Evolutionary conservation across 2,113 vertebrate genomes (phyloP).

Genomic region (Gymnocephalus cernua): DNA sequence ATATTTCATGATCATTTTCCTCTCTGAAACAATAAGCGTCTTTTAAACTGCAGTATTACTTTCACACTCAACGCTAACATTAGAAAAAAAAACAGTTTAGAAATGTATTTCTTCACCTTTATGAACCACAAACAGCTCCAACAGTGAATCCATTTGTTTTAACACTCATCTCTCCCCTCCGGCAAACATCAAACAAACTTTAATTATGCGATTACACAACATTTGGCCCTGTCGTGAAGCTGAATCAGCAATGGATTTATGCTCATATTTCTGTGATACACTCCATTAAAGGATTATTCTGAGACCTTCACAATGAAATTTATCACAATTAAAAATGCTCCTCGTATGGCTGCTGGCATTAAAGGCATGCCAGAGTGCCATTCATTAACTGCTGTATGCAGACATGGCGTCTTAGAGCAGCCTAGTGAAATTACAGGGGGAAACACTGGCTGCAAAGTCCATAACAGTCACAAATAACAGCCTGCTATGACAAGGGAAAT

Average conservation of each 20-base stretch:
- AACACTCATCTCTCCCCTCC: slow-evolving; percentile 11
- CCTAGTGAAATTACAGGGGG: slow-evolving; percentile 82
- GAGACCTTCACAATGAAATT: slow-evolving; percentile 48
- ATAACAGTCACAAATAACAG: slow-evolving; percentile 81
- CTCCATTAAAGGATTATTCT: slow-evolving; percentile 64
- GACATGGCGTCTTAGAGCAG: slow-evolving; percentile 79
- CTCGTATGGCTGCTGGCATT: slow-evolving; percentile 65
- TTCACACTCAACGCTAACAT: neutral
- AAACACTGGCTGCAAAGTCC: slow-evolving; percentile 73
- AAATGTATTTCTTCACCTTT: slow-evolving; percentile 26
- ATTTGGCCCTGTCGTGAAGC: slow-evolving; percentile 12
- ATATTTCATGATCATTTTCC: neutral
- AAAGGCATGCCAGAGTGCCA: slow-evolving; percentile 67
- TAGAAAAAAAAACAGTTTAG: slow-evolving; percentile 23
- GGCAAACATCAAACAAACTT: slow-evolving; percentile 48
- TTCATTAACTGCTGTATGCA: slow-evolving; percentile 74
- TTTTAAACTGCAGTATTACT: neutral
- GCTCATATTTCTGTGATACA: slow-evolving; percentile 31
- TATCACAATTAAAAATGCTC: slow-evolving; percentile 54
- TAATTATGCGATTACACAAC: slow-evolving; percentile 54
- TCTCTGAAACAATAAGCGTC: neutral
- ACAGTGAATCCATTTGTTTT: slow-evolving; percentile 52
- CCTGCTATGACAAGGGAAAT: slow-evolving; percentile 78
- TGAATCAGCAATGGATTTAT: slow-evolving; percentile 51
- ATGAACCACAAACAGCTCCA: slow-evolving; percentile 42